A percentile compares a stretch with the other conserved stretches of the same genome.
Conservation (phyloP, 2,797 vertebrate genomes). For the Typhlichthys eigenmanni region DNA sequence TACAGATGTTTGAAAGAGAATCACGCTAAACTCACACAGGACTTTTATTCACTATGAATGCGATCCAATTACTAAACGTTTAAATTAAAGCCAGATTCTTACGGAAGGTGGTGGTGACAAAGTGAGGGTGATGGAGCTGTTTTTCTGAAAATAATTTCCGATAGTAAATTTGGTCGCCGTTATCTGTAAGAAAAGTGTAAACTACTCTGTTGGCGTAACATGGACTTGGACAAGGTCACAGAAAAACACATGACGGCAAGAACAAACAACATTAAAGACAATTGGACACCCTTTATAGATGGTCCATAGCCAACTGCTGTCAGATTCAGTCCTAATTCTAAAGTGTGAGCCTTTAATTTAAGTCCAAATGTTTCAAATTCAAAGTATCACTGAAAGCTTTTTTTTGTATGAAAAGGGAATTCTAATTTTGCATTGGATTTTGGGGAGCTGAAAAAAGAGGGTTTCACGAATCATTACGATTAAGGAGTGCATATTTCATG, state of each 20-base stretch:
- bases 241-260: conserved; percentile 61
- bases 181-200: conserved; percentile 34
- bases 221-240: conserved; percentile 53
- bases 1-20: conserved; percentile 67
- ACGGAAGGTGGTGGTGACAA: background rate
- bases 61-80: conserved; percentile 28
- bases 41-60: conserved; percentile 41
- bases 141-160: background rate
- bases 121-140: conserved; percentile 44
- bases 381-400: conserved; percentile 54
- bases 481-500: conserved; percentile 75
- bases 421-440: conserved; percentile 53
- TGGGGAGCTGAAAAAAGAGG: conserved; percentile 72
- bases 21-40: conserved; percentile 49
- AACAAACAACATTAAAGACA: conserved; percentile 72
- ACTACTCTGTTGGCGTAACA: conserved; percentile 27
- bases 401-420: conserved; percentile 70
- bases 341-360: conserved; percentile 54
- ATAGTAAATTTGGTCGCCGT: background rate
- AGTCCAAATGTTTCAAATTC: conserved; percentile 30
- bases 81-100: conserved; percentile 1
- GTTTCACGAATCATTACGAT: conserved; percentile 68
- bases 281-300: conserved; percentile 85
- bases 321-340: conserved; percentile 47
- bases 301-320: conserved; percentile 79